A percentile compares a stretch with the other conserved stretches of the same genome.
Evolutionary conservation across 2,888 invertebrate genomes (phyloP).

Genomic region (Callosobruchus maculatus): DNA sequence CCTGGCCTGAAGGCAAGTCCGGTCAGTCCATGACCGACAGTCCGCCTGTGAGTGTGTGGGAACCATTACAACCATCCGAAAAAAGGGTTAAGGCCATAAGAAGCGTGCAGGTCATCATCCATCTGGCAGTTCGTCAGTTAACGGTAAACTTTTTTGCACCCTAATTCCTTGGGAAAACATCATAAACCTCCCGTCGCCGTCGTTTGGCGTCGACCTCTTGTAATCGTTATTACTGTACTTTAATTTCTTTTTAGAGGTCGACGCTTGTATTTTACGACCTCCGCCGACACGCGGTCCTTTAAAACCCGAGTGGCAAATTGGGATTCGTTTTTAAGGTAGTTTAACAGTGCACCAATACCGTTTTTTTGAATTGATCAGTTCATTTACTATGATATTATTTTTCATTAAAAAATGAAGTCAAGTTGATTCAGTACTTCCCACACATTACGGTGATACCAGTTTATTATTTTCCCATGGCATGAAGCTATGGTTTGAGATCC

Average conservation of each 20-base stretch:
- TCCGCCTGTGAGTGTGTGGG: too few species aligned
- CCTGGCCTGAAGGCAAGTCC: too few species aligned
- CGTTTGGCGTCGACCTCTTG: neutral
- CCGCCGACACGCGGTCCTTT: neutral
- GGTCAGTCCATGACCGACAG: too few species aligned
- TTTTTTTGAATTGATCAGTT: too few species aligned
- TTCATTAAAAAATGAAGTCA: too few species aligned
- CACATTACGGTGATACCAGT: too few species aligned
- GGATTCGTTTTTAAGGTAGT: too few species aligned
- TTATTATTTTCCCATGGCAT: too few species aligned
- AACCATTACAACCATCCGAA: neutral
- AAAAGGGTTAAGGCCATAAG: neutral
- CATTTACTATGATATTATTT: too few species aligned
- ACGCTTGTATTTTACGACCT: neutral
- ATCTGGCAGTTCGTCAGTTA: neutral
- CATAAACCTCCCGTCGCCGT: slow-evolving; percentile 7
- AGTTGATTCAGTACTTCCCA: too few species aligned
- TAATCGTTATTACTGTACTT: slow-evolving; percentile 4
- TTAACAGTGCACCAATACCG: too few species aligned
- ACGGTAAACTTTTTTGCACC: slow-evolving; percentile 10
- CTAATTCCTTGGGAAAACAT: slow-evolving; percentile 13
- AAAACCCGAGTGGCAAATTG: neutral
- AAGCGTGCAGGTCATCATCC: neutral
- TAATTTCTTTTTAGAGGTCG: neutral
- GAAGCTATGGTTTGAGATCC: too few species aligned